Evolutionary conservation across 1,140 invertebrate genomes (phyloP).

Genomic region (Dendroctonus ponderosae): DNA sequence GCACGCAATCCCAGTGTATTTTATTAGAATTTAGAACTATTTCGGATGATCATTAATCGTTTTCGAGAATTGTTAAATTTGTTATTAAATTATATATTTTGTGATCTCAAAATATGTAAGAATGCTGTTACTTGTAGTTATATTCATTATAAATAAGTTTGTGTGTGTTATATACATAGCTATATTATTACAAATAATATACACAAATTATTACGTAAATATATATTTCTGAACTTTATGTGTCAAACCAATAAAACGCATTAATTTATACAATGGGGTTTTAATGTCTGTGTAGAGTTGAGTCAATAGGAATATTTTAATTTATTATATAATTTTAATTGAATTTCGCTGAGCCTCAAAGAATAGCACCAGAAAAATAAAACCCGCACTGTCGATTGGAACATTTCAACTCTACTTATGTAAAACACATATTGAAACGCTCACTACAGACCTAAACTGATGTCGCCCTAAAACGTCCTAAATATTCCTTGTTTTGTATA

Average conservation of each 20-base stretch:
- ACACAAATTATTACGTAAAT: constrained; percentile 49
- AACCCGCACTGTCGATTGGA: no score
- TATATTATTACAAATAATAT: constrained; percentile 47
- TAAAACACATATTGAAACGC: no score
- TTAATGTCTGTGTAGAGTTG: neutral
- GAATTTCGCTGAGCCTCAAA: no score
- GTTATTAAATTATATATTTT: constrained; percentile 50
- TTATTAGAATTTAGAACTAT: no score
- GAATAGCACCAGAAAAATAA: no score
- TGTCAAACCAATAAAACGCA: constrained; percentile 49
- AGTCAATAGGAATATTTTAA: no score
- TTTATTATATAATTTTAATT: no score
- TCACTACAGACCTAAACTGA: no score
- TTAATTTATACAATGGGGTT: constrained; percentile 45
- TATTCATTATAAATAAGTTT: constrained; percentile 45
- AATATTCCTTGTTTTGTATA: no score
- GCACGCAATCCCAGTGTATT: no score
- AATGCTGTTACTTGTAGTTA: constrained; percentile 47
- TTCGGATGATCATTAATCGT: neutral
- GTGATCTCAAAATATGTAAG: constrained; percentile 51
- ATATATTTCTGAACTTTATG: constrained; percentile 51
- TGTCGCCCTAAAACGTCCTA: no score
- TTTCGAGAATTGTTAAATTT: constrained; percentile 45
- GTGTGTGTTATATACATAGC: constrained; percentile 45
- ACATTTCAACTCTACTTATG: no score